phyloP scores from a whole-genome alignment of 2,113 vertebrate species.

The Penelope pileata region DNA sequence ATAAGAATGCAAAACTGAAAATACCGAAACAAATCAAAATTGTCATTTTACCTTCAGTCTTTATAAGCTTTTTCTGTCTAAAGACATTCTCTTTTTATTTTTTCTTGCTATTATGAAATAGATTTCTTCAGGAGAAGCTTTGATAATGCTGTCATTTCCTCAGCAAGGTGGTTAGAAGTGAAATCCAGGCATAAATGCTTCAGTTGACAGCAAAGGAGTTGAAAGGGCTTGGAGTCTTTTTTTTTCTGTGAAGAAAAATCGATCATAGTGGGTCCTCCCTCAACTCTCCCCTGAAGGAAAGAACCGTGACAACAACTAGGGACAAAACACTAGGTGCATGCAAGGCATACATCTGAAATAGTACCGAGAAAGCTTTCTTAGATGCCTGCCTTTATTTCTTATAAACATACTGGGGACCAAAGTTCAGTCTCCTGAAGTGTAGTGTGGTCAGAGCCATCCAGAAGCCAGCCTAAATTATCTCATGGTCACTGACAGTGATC shows the following conservation, averaged over 20 bases:
- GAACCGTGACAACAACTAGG: not conserved
- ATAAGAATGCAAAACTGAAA: not conserved
- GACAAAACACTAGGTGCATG: not conserved
- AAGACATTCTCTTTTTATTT: not conserved
- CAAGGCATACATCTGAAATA: not conserved
- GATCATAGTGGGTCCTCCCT: accelerated
- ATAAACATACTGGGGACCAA: not conserved
- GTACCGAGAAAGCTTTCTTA: not conserved
- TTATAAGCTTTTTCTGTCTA: not conserved
- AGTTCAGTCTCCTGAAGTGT: not conserved
- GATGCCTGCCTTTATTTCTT: not conserved
- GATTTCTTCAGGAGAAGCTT: not conserved
- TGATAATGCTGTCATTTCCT: not conserved
- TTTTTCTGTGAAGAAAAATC: not conserved
- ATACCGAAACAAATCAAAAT: not conserved
- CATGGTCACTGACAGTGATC: too few relatives aligned
- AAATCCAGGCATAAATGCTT: not conserved
- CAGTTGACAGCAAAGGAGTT: not conserved
- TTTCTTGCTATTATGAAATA: not conserved
- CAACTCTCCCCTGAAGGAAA: not conserved
- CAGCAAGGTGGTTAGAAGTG: not conserved
- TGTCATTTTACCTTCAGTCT: not conserved
- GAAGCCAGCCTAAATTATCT: not conserved
- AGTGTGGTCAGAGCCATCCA: not conserved
- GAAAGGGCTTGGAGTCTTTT: not conserved